Base-by-base conservation (phyloP, 2,888 invertebrate species). In the Bembecia ichneumoniformis region DNA sequence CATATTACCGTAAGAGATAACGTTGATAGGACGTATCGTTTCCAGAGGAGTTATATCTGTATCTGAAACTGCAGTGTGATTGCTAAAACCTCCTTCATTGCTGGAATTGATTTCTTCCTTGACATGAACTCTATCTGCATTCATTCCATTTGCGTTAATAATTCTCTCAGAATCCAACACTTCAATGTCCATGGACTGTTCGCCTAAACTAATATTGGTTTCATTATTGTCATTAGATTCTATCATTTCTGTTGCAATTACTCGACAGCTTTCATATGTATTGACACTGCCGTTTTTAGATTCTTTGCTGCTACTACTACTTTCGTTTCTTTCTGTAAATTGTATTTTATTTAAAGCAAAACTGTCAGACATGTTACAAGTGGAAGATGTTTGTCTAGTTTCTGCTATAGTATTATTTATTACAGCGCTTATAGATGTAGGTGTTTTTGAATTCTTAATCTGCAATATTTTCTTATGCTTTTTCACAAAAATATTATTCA, bases 401-500 rank as follows among this genome's bases (percentile, higher is more conserved):
- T 73, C 74, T 47, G 52, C 53, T 15, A 69, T 68, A 47, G 48
- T 51, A 48, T 60, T 63, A 40, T 48, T 59, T 9, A 60, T 54
- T 40, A 54, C 52, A 35, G 51, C 54, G 50, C 49, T 55, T 35
- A 54, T 59, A 16, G 53, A 48, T 43, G 60, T 49, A 47, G 60
- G 58, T 2, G 55, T 40, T 58, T 79, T 84, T 3, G 71, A 65
- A 62, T 86, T 86, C 54, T 83, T 87, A 47, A 87, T 87, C 54
- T 84, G 77, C 52, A 88, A 66, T 49, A 84, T 62, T 63, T 86
- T 87, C 55, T 84, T 87, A 51, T 77, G 69, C 59, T 87, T 88
- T 57, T 78, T 87, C 16, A 83, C 77, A 67, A 71, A 86, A 51
- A 82, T 73, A 59, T 83, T 86, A 60, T 82, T 86, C 59, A 83